Evolutionary conservation across 2,113 vertebrate species (phyloP).

Genomic region (Lepus europaeus): DNA sequence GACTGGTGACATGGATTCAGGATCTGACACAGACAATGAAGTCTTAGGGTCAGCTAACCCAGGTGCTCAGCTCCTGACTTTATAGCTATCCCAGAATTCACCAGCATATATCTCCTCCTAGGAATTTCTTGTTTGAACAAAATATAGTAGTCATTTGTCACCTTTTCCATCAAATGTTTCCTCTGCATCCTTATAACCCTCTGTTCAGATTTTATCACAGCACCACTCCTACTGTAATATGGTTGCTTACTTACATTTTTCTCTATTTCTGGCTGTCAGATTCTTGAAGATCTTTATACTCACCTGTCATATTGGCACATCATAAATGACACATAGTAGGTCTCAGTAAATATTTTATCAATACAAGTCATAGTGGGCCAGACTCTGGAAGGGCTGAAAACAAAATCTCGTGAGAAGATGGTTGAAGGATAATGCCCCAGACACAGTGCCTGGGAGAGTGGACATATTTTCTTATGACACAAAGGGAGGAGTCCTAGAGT

Average conservation of each 20-base stretch:
- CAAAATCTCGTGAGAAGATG: not conserved
- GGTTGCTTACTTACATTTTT: not conserved
- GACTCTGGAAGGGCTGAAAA: not conserved
- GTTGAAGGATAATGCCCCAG: not conserved
- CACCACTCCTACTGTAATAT: not conserved
- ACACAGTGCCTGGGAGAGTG: not conserved
- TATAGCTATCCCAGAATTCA: not conserved
- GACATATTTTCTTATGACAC: not conserved
- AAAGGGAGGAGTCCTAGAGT: not conserved
- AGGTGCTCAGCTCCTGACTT: not conserved
- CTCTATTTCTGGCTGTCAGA: not conserved
- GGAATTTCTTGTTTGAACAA: not conserved
- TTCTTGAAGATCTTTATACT: conserved; percentile 1
- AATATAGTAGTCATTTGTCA: not conserved
- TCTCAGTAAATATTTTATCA: not conserved
- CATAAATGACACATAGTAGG: not conserved
- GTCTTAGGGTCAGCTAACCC: not conserved
- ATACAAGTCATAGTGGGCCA: not conserved
- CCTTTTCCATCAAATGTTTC: not conserved
- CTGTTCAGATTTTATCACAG: not conserved
- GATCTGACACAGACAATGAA: not conserved
- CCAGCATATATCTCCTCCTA: not conserved
- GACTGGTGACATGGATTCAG: not conserved
- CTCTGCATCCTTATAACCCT: not conserved
- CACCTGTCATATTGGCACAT: not conserved